Evolutionary conservation across 2,797 vertebrate species (phyloP).

Genomic region (Pseudochaenichthys georgianus): DNA sequence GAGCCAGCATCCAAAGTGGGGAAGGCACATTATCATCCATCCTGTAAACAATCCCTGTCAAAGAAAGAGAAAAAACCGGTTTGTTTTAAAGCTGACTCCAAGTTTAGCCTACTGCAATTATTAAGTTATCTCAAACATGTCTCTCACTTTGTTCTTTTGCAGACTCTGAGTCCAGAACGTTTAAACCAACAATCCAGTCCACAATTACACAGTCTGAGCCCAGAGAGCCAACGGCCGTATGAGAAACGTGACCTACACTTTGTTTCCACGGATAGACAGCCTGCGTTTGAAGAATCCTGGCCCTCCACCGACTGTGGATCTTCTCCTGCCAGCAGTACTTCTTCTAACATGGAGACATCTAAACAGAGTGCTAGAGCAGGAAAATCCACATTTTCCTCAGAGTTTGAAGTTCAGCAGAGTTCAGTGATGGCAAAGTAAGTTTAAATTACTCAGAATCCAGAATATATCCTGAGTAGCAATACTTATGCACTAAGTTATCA

Average conservation of each 20-base stretch:
- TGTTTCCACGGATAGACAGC: conserved; percentile 44
- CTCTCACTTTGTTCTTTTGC: conserved; percentile 17
- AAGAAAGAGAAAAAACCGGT: conserved; percentile 76
- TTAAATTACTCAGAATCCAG: neutral
- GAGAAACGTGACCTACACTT: conserved; percentile 32
- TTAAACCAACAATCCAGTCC: conserved; percentile 45
- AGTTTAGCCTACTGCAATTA: neutral
- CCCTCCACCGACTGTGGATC: conserved; percentile 80
- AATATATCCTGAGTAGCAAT: neutral
- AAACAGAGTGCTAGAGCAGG: conserved; percentile 17
- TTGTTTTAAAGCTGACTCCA: conserved; percentile 25
- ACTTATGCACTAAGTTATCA: neutral
- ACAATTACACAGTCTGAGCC: conserved; percentile 32
- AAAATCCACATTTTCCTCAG: conserved; percentile 24
- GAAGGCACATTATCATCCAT: conserved; percentile 71
- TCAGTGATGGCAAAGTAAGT: conserved; percentile 82
- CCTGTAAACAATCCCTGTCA: conserved; percentile 60
- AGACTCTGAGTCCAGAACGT: conserved; percentile 80
- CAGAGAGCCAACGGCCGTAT: conserved; percentile 37
- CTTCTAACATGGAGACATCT: conserved; percentile 38
- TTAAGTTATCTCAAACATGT: neutral
- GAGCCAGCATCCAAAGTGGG: conserved; percentile 54
- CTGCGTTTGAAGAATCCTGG: conserved; percentile 85
- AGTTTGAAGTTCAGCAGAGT: conserved; percentile 55
- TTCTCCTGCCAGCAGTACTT: conserved; percentile 40